A percentile compares a stretch with the other conserved stretches of the same genome.
Evolutionary conservation across 2,797 vertebrate species (phyloP).

Genomic region (Nyctalus aviator): DNA sequence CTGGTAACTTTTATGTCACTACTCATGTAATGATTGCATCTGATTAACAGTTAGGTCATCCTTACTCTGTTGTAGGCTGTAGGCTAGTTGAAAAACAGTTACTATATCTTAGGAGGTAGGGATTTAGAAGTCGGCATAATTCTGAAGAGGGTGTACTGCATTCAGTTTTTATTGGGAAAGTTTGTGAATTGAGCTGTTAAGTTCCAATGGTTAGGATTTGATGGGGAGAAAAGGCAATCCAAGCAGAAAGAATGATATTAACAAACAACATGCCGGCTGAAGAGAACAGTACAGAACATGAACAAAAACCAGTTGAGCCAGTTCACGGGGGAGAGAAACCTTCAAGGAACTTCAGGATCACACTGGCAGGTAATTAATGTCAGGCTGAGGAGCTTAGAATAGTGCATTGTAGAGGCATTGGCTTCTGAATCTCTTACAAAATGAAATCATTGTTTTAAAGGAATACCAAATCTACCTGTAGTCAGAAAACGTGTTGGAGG

Average conservation of each 20-base stretch:
- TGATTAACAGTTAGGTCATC: background rate
- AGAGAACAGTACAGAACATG: background rate
- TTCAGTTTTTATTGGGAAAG: background rate
- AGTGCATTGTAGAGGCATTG: background rate
- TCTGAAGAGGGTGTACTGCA: background rate
- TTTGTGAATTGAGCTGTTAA: constrained; percentile 46
- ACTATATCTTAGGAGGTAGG: background rate
- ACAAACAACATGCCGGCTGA: background rate
- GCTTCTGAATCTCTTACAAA: constrained; percentile 46
- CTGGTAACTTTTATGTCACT: background rate
- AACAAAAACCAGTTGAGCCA: background rate
- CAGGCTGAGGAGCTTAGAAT: background rate
- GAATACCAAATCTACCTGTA: background rate
- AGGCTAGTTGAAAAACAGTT: background rate
- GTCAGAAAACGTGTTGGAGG: background rate
- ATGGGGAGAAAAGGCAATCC: background rate
- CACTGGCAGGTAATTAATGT: background rate
- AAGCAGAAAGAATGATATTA: constrained; percentile 24
- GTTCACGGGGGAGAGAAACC: background rate
- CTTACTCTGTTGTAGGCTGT: constrained; percentile 13
- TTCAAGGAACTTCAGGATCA: background rate
- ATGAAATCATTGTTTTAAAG: constrained; percentile 15
- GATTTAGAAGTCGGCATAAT: constrained; percentile 47
- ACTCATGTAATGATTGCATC: background rate
- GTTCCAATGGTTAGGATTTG: constrained; percentile 28